A percentile compares a stretch with the other conserved stretches of the same genome.
Evolutionary conservation across 2,797 vertebrate species (phyloP).

Genomic region (Diplodus sargus): DNA sequence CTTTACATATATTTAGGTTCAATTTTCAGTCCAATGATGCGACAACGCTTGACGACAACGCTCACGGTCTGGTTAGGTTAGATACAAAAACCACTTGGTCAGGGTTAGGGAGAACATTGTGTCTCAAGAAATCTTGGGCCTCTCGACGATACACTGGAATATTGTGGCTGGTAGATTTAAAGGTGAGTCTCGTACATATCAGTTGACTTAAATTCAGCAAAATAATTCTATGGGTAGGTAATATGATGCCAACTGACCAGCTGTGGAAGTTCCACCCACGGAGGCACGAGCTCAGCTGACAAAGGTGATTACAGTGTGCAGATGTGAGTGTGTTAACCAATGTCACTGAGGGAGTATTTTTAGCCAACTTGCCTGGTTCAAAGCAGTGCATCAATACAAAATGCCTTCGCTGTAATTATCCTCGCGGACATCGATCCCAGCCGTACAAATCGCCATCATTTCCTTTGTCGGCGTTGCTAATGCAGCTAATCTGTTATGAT

Average conservation of each 20-base stretch:
- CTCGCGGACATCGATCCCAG: conserved; percentile 40
- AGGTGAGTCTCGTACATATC: not conserved
- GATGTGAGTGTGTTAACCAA: conserved; percentile 20
- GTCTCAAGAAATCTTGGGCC: not conserved
- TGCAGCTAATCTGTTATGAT: conserved; percentile 42
- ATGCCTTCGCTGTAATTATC: conserved; percentile 47
- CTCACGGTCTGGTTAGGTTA: too few relatives aligned
- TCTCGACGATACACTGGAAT: not conserved
- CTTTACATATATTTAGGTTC: too few relatives aligned
- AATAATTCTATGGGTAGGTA: not conserved
- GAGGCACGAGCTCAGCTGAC: not conserved
- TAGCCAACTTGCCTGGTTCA: conserved; percentile 29
- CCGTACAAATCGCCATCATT: conserved; percentile 52
- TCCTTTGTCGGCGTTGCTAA: conserved; percentile 46
- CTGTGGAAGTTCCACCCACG: not conserved
- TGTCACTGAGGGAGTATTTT: conserved; percentile 47
- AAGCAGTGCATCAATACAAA: conserved; percentile 54
- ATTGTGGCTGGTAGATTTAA: not conserved
- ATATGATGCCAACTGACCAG: not conserved
- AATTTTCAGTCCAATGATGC: too few relatives aligned
- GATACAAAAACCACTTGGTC: too few relatives aligned
- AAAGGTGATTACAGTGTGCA: not conserved
- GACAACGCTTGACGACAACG: too few relatives aligned
- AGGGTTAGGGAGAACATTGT: too few relatives aligned
- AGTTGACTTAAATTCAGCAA: not conserved